Evolutionary conservation across 2,888 invertebrate genomes (phyloP).

Genomic region (Caenorhabditis virilis): DNA sequence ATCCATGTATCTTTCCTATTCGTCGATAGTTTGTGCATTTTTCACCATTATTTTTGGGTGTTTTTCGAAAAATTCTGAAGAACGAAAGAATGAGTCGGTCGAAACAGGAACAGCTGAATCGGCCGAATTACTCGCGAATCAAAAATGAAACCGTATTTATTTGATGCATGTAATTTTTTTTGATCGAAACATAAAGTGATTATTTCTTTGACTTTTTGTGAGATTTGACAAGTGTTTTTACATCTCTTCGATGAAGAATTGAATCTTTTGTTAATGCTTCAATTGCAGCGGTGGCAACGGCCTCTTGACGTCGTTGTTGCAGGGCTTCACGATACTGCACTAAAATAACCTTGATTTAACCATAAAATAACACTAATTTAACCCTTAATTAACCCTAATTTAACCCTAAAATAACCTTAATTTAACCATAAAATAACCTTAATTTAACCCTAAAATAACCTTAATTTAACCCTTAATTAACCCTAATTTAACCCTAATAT

Average conservation of each 20-base stretch:
- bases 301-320: conserved; percentile 66
- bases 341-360: conserved; percentile 23
- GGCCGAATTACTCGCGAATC: not conserved
- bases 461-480: conserved; percentile 50
- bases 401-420: conserved; percentile 48
- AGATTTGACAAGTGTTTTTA: conserved; percentile 62
- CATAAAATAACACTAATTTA: not conserved
- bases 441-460: not conserved
- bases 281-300: conserved; percentile 67
- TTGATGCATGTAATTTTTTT: too few relatives aligned
- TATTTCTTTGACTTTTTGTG: conserved; percentile 56
- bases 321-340: conserved; percentile 69
- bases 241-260: conserved; percentile 66
- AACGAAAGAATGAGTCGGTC: not conserved
- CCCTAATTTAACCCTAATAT: not conserved
- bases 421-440: not conserved
- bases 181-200: too few relatives aligned
- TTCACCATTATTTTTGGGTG: not conserved
- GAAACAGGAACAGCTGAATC: not conserved
- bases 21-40: not conserved
- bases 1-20: too few relatives aligned
- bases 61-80: not conserved
- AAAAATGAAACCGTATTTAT: not conserved
- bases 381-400: not conserved
- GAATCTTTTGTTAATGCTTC: conserved; percentile 68